Percentiles rank a stretch among this genome's conserved stretches.
phyloP scores from a whole-genome alignment of 2,797 vertebrate species.

The Petrocephalus sullivani region DNA sequence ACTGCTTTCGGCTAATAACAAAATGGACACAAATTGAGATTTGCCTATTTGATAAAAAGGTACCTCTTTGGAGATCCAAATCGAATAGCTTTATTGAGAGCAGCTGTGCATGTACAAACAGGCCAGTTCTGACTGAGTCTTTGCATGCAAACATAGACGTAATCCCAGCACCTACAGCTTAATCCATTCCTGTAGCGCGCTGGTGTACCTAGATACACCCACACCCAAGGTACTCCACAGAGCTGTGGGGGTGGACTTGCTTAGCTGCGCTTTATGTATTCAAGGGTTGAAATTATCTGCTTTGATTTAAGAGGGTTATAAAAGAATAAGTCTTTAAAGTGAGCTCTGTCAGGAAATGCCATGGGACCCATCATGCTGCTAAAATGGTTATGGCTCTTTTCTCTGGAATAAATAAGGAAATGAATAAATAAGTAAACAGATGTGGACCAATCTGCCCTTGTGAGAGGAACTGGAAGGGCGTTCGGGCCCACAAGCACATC shows the following conservation, averaged over 20 bases:
- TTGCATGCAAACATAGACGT: slow-evolving; percentile 6
- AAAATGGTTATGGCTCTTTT: not conserved
- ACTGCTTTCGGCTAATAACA: not conserved
- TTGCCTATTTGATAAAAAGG: not conserved
- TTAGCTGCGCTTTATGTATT: slow-evolving; percentile 19
- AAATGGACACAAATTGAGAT: not conserved
- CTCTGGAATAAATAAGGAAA: slow-evolving; percentile 1
- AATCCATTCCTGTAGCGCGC: not conserved
- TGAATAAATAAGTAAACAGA: slow-evolving; percentile 6
- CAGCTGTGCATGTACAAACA: not conserved
- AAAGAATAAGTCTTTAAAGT: slow-evolving; percentile 13
- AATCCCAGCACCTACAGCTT: slow-evolving; percentile 22
- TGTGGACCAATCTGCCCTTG: not conserved
- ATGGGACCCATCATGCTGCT: not conserved
- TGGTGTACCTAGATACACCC: slow-evolving; percentile 11
- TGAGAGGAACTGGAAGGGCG: not conserved
- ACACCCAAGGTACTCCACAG: not conserved
- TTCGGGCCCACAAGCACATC: not conserved
- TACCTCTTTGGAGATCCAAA: not conserved
- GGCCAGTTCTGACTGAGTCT: not conserved
- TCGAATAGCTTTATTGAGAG: not conserved
- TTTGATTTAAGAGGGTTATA: slow-evolving; percentile 21
- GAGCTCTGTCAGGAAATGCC: slow-evolving; percentile 11
- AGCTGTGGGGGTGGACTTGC: not conserved
- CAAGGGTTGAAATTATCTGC: slow-evolving; percentile 17